Percentiles rank a stretch among this genome's conserved stretches.
These are phyloP conservation scores for Nephotettix cincticeps DNA, from an alignment of 1,140 invertebrate species.

Conservation along the genomic window DNA sequence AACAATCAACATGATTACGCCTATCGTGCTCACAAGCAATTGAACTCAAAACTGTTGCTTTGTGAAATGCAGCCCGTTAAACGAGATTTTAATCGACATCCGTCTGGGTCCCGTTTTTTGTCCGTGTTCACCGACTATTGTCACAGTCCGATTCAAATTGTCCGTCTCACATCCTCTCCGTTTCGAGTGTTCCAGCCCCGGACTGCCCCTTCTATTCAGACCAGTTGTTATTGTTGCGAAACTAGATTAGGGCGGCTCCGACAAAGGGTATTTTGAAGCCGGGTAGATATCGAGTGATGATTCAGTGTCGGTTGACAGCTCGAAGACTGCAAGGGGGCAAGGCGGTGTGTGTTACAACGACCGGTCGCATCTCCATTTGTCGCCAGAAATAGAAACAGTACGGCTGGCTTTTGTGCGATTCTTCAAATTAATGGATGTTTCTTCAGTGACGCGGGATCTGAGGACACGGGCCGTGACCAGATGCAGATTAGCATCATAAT, in stretches of 20 bases:
- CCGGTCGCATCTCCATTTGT: not conserved
- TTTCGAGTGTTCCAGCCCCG: not conserved
- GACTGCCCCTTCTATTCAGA: slow-evolving; percentile 1
- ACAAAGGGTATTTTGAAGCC: not conserved
- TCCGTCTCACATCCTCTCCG: not conserved
- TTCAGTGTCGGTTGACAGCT: slow-evolving; percentile 2
- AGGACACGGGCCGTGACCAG: slow-evolving; percentile 11
- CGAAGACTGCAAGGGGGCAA: not conserved
- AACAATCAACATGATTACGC: too few species aligned
- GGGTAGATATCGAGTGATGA: slow-evolving; percentile 14
- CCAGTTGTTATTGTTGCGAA: slow-evolving; percentile 8
- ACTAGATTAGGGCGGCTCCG: slow-evolving; percentile 6
- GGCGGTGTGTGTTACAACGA: slow-evolving; percentile 4
- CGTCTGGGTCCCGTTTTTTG: too few species aligned
- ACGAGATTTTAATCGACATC: too few species aligned
- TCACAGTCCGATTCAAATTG: not conserved
- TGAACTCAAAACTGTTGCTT: too few species aligned
- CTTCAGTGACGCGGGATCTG: not conserved
- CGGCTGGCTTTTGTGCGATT: slow-evolving; percentile 9
- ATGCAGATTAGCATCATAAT: slow-evolving; percentile 19
- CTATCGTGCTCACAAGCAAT: too few species aligned
- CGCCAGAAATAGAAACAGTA: slow-evolving; percentile 10
- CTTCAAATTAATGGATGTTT: slow-evolving; percentile 12
- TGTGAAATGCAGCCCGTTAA: too few species aligned
- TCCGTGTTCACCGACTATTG: not conserved